phyloP scores from a whole-genome alignment of 2,113 vertebrate species.

The Campylomormyrus numenius region DNA sequence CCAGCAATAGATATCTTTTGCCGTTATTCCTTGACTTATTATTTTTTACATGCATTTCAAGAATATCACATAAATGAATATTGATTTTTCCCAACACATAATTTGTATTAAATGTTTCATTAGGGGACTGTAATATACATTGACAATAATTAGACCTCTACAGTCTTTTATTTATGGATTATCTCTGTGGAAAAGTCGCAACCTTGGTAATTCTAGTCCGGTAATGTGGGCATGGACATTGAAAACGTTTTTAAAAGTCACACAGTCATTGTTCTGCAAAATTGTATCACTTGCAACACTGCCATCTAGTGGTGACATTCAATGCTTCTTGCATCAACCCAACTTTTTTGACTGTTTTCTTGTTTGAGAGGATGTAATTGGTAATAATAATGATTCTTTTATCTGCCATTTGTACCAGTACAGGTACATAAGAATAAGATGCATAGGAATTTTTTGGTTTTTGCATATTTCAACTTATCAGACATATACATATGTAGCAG shows the following conservation, averaged over 20 bases:
- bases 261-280: not conserved
- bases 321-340: not conserved
- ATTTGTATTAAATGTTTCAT: not conserved
- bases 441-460: not conserved
- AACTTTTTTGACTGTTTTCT: not conserved
- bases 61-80: not conserved
- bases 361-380: not conserved
- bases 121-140: not conserved
- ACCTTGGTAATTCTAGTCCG: not conserved
- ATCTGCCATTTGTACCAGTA: not conserved
- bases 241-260: not conserved
- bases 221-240: not conserved
- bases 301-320: conserved; percentile 1
- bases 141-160: not conserved
- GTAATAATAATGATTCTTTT: not conserved
- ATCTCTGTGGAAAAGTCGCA: not conserved
- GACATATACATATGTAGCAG: not conserved
- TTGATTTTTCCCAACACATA: not conserved
- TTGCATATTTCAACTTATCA: not conserved
- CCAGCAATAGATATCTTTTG: not conserved
- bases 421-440: not conserved
- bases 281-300: conserved; percentile 4
- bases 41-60: not conserved
- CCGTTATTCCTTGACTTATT: not conserved
- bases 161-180: not conserved